Conservation (phyloP, 2,888 invertebrate genomes). For the Bellardia pandia region DNA sequence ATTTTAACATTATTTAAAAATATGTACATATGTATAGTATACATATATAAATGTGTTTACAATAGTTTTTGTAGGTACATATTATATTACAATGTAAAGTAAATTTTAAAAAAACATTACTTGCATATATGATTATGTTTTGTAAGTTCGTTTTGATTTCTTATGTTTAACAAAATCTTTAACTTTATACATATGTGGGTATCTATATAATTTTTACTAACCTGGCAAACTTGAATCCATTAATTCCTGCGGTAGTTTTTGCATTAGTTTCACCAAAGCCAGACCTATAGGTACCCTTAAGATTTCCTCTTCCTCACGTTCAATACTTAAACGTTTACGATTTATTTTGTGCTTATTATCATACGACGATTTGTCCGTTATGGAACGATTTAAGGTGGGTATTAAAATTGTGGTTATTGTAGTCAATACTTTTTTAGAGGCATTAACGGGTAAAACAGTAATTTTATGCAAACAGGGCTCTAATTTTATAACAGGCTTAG, state of each 20-base stretch:
- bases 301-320: constrained; percentile 95
- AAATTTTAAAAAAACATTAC: too few species aligned
- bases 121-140: too few species aligned
- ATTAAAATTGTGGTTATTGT: constrained; percentile 89
- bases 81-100: too few species aligned
- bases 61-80: too few species aligned
- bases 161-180: too few species aligned
- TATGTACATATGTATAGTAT: too few species aligned
- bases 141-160: not conserved
- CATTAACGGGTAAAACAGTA: constrained; percentile 87
- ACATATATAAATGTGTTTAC: too few species aligned
- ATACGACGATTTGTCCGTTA: constrained; percentile 89
- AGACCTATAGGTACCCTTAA: constrained; percentile 95
- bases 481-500: constrained; percentile 24
- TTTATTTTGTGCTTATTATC: constrained; percentile 92
- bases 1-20: too few species aligned
- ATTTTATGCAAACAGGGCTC: constrained; percentile 81
- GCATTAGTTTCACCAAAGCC: constrained; percentile 95
- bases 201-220: constrained; percentile 58
- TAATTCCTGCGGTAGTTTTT: constrained; percentile 91
- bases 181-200: too few species aligned
- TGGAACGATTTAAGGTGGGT: constrained; percentile 91
- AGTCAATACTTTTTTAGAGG: constrained; percentile 90
- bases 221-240: constrained; percentile 90
- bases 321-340: constrained; percentile 87